Percentiles rank a stretch among this genome's conserved stretches.
These are phyloP conservation scores for Vireo altiloquus DNA, from an alignment of 2,113 vertebrate species.

Conservation along the genomic window DNA sequence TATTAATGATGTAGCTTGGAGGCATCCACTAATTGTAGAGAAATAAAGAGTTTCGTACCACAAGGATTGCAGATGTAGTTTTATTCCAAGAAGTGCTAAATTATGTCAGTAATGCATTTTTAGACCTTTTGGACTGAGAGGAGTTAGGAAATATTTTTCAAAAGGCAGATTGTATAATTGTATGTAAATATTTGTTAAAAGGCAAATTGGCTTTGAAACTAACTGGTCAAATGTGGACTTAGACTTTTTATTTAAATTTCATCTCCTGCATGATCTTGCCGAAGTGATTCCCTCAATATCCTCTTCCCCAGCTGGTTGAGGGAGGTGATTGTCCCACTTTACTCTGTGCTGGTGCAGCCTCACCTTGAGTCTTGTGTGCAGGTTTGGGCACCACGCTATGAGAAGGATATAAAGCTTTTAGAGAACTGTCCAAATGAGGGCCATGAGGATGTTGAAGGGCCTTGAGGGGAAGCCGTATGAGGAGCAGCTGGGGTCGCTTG, in stretches of 20 bases:
- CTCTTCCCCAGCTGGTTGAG: neutral
- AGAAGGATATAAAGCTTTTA: neutral
- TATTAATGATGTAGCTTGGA: neutral
- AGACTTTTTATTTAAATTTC: neutral
- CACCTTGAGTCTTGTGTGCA: neutral
- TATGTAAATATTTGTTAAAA: neutral
- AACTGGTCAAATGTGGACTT: neutral
- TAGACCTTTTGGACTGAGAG: neutral
- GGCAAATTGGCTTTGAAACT: neutral
- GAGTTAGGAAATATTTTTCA: neutral
- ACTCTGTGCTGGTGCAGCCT: neutral
- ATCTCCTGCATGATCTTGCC: neutral
- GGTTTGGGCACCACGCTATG: neutral
- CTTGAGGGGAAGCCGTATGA: neutral
- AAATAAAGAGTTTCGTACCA: neutral
- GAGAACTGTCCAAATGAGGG: neutral
- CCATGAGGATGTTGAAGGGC: neutral
- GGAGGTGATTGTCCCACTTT: neutral
- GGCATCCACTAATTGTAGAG: neutral
- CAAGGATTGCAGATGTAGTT: neutral
- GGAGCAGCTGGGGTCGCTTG: neutral
- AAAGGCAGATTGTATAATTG: neutral
- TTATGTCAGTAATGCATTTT: neutral
- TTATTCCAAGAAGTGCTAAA: neutral
- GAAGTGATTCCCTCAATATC: neutral